Evolutionary conservation across 2,797 vertebrate genomes (phyloP), one percentile per base, ranked within the genome.

Genomic region (Aphelocoma californica): DNA sequence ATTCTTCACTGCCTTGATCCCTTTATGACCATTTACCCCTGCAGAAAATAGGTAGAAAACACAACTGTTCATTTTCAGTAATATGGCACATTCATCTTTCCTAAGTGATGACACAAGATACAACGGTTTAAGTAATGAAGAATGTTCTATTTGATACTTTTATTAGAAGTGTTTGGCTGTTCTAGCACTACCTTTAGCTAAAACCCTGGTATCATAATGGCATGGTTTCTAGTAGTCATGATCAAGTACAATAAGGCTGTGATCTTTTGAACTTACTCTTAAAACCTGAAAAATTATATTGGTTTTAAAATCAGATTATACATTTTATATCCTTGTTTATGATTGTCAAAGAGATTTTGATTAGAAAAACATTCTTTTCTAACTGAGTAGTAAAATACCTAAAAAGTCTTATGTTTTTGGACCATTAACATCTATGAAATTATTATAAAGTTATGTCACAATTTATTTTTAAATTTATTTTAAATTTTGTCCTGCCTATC

Each of bases 31-130:
- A 69, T 90, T 95, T 94, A 83, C 71, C 91, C 92, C 84, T 81
- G 86, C 82, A 84, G 92, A 94, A 97, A 96, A 96, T 94, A 96
- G 93, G 95, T 96, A 94, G 92, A 93, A 96, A 96, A 93, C 94
- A 96, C 95, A 97, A 91, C 80, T 97, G 95, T 81, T 97, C 95
- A 90, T 91, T 93, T 97, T 92, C 90, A 93, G 94, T 81, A 72
- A 75, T 79, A 92, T 47, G 69, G 70, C 81, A 88, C 70, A 81
- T 34, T 94, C 70, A 61, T 79, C 91, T 91, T 88, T 79, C 83
- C 19, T 70, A 92, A 94, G 79, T 83, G 88, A 92, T 93, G 88
- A 93, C 70, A 93, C 34, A 86, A 90, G 65, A 62, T 78, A 48
- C 69, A 94, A 86, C 61, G 42, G 78, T 86, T 65, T 62, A 81